These are phyloP conservation scores for Ceryle rudis DNA, from an alignment of 2,797 vertebrate genomes.

Conservation along the genomic window DNA sequence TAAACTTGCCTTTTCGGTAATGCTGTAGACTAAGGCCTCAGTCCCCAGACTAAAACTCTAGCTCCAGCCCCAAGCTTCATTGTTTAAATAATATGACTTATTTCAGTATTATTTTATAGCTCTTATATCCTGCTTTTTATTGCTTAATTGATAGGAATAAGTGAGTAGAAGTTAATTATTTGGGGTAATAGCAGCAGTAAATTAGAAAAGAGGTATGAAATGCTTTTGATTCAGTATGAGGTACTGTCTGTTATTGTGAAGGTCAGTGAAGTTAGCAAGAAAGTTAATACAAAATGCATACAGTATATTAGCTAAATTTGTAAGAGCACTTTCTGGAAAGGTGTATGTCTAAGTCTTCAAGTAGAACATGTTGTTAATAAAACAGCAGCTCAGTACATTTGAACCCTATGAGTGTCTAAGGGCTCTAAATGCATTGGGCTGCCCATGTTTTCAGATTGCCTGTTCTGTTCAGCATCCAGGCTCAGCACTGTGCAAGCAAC, in stretches of 20 bases:
- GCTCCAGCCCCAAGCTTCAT: background rate
- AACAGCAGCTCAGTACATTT: background rate
- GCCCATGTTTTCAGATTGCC: constrained; percentile 17
- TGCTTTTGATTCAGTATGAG: background rate
- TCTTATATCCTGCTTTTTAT: background rate
- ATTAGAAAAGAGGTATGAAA: background rate
- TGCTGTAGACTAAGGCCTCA: background rate
- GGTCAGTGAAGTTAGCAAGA: background rate
- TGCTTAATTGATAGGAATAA: background rate
- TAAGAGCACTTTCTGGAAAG: background rate
- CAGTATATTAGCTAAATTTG: background rate
- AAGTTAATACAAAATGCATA: background rate
- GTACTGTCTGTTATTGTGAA: background rate
- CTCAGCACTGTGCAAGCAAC: background rate
- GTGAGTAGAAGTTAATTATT: background rate
- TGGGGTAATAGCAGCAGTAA: background rate
- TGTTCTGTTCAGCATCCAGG: constrained; percentile 13
- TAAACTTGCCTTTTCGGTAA: background rate
- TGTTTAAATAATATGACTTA: background rate
- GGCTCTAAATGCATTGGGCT: constrained; percentile 16
- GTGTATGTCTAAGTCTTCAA: background rate
- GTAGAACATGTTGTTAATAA: background rate
- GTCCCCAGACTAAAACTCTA: background rate
- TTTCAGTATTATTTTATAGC: background rate
- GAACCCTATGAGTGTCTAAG: background rate